These are phyloP conservation scores for Aselliscus stoliczkanus DNA, from an alignment of 2,797 vertebrate species.

Conservation along the genomic window DNA sequence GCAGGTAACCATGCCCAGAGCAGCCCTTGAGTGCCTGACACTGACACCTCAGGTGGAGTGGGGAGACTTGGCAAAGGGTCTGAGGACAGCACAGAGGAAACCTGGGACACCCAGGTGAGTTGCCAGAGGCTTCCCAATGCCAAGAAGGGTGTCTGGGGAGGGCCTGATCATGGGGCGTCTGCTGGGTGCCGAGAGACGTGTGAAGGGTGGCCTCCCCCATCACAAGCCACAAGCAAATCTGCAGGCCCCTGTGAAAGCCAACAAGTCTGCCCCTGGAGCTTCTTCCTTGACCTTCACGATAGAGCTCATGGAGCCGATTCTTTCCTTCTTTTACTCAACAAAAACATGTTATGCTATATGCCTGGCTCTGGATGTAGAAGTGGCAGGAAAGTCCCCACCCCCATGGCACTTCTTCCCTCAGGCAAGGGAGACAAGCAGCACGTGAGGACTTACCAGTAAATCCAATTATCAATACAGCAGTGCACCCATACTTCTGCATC, in stretches of 20 bases:
- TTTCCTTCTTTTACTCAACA: neutral
- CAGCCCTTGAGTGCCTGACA: neutral
- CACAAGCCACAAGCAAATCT: neutral
- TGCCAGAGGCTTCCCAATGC: neutral
- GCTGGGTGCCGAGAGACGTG: neutral
- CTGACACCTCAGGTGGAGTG: too few relatives aligned
- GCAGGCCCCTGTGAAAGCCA: neutral
- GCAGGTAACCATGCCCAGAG: fast-evolving
- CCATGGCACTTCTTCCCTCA: neutral
- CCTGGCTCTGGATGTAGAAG: neutral
- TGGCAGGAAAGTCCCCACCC: neutral
- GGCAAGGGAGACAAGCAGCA: neutral
- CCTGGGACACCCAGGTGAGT: neutral
- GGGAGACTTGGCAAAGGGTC: neutral
- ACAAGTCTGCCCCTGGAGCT: neutral
- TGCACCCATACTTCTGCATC: neutral
- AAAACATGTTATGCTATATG: too few relatives aligned
- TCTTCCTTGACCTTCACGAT: neutral
- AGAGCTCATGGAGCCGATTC: neutral
- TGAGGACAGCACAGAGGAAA: too few relatives aligned
- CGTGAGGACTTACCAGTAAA: neutral
- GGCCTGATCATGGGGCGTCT: neutral
- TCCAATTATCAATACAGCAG: fast-evolving
- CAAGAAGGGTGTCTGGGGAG: neutral
- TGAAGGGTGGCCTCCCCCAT: neutral